Base-by-base conservation (phyloP, 2,113 vertebrate genomes). In the Nothocercus julius region DNA sequence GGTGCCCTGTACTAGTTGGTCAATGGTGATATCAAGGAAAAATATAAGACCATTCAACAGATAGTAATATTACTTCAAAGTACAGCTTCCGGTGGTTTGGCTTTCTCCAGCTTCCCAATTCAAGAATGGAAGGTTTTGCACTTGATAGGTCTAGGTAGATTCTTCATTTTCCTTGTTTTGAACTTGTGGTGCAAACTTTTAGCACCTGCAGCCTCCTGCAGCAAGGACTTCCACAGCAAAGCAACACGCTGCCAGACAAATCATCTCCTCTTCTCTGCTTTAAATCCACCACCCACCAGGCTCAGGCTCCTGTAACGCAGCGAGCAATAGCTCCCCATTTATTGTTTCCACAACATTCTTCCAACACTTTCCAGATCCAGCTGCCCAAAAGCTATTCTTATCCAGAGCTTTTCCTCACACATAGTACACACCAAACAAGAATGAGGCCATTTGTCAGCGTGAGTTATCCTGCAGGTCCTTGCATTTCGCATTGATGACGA, bases 91-190 rank as follows among this genome's bases (percentile, higher is more conserved):
- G 16, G 54, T 56, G 54, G 20, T 7, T 9, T 8, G 34, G 5
- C 59, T 89, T 87, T 91, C 62, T 74, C 56, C 32, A 54, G 8
- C 16, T 76, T 91, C 16, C 42, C 72, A 63, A 75, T 38, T 87
- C 27, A 51, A 13, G 8, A 80, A 47, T 7, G 45, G 54, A 58
- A 11, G 15, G 5, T 2, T 40, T 89, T 67, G 17, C 28, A 34
- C 28, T 56, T 54, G 27, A 54, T 25, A 53, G 51, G 7, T 15
- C 22, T 8, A 42, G 42, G 11, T 22, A 58, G n/a, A 14, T 32
- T 69, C 51, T 69, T 22, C 9, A 4, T 72, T 75, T 82, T 54
- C 24, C 10, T 4, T 47, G 5, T 92, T 79, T 66, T 30, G 38
- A 66, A 42, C 25, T 21, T 9, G n/a, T 36, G 59, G 59, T 24